These are phyloP conservation scores for Congeria kusceri DNA, from an alignment of 2,888 invertebrate genomes.

Conservation along the genomic window DNA sequence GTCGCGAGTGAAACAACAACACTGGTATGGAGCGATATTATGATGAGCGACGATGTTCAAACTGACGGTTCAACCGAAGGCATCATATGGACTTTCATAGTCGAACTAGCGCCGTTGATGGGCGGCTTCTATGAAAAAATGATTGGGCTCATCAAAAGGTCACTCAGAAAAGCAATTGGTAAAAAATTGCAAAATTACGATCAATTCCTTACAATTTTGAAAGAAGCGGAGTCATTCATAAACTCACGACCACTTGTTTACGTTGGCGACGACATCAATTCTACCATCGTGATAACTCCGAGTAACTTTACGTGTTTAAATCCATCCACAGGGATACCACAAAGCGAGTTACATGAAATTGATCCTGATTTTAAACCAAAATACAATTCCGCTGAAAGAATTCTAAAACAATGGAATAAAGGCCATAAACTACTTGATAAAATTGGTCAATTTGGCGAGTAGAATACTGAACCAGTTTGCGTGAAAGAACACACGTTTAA, in stretches of 20 bases:
- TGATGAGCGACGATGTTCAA: constrained; percentile 16
- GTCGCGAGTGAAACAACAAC: constrained; percentile 11
- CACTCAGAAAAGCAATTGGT: constrained; percentile 21
- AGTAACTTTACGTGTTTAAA: constrained; percentile 32
- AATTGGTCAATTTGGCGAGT: constrained; percentile 26
- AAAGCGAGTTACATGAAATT: constrained; percentile 9
- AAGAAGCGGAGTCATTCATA: constrained; percentile 22
- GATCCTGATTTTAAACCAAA: constrained; percentile 20
- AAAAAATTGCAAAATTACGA: not conserved
- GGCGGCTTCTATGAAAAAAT: constrained; percentile 27
- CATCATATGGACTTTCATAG: constrained; percentile 12
- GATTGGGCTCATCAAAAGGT: not conserved
- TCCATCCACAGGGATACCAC: constrained; percentile 33
- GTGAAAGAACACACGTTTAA: constrained; percentile 12
- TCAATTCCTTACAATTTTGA: constrained; percentile 21
- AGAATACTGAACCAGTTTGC: constrained; percentile 22
- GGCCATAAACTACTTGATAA: constrained; percentile 22
- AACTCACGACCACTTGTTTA: constrained; percentile 35
- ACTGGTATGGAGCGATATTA: constrained; percentile 18
- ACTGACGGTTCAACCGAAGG: constrained; percentile 12
- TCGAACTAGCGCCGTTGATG: constrained; percentile 30
- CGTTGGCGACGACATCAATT: constrained; percentile 33
- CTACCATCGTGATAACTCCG: constrained; percentile 26
- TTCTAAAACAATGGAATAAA: constrained; percentile 28
- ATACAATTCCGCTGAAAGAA: constrained; percentile 14